Percentiles rank a stretch among this genome's conserved stretches.
These are phyloP conservation scores for Mugil cephalus DNA, from an alignment of 2,113 vertebrate species.

Conservation along the genomic window DNA sequence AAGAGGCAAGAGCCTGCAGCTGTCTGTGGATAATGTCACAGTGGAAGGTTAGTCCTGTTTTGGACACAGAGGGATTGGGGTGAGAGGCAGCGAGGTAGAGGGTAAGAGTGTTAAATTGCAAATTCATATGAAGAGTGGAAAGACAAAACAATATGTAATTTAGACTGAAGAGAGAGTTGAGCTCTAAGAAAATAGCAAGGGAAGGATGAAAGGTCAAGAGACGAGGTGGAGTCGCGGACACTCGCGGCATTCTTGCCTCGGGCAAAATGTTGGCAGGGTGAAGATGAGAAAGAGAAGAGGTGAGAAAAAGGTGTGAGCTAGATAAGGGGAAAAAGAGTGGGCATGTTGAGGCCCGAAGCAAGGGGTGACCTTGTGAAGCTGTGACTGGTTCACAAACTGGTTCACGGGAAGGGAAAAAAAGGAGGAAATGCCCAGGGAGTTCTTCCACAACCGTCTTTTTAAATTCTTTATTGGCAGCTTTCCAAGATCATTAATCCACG, in stretches of 20 bases:
- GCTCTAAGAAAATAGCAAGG: slow-evolving; percentile 29
- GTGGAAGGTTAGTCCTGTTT: slow-evolving; percentile 86
- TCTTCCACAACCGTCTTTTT: too few relatives aligned
- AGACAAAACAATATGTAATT: not conserved
- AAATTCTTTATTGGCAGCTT: slow-evolving; percentile 1
- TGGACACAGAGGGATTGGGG: not conserved
- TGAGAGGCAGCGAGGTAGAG: not conserved
- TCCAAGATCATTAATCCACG: slow-evolving; percentile 46
- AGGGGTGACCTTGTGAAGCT: slow-evolving; percentile 47
- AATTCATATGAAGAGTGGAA: not conserved
- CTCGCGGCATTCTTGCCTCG: slow-evolving; percentile 29
- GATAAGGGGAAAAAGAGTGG: slow-evolving; percentile 26
- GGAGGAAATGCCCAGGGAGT: not conserved
- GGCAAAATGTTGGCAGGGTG: slow-evolving; percentile 31
- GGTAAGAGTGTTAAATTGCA: not conserved
- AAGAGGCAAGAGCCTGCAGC: slow-evolving; percentile 91
- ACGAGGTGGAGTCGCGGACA: slow-evolving; percentile 15
- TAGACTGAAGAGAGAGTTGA: not conserved
- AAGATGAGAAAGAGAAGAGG: slow-evolving; percentile 29
- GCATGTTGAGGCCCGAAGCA: slow-evolving; percentile 34
- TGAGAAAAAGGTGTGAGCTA: slow-evolving; percentile 33
- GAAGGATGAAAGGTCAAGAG: slow-evolving; percentile 50
- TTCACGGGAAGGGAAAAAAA: slow-evolving; percentile 27
- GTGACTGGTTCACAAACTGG: slow-evolving; percentile 29
- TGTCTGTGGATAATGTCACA: slow-evolving; percentile 94